phyloP scores from a whole-genome alignment of 92 coral and sea anemone genomes.

The Bergia sp. region DNA sequence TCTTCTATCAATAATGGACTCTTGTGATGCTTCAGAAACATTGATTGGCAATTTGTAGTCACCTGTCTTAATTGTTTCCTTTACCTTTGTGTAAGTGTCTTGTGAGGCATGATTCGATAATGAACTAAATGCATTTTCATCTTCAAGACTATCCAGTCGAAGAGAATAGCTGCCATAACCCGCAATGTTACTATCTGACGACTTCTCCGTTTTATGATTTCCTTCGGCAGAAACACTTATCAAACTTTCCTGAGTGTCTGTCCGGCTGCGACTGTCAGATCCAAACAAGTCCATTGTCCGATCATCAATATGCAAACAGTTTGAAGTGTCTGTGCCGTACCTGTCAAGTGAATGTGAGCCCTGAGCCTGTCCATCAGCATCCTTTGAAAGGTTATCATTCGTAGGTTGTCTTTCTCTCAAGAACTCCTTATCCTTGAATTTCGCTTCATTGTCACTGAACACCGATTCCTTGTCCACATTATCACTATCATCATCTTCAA shows the following conservation, averaged over 20 bases:
- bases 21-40: conserved; percentile 64
- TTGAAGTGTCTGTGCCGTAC: neutral
- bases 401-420: conserved; percentile 16
- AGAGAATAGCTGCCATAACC: conserved; percentile 68
- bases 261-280: conserved; percentile 63
- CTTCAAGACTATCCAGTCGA: conserved; percentile 85
- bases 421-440: neutral
- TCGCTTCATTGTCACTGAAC: conserved; percentile 52
- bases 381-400: conserved; percentile 1
- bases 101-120: neutral
- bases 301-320: conserved; percentile 53
- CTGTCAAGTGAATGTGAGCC: neutral
- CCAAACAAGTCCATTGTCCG: conserved; percentile 82
- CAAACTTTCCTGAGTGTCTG: conserved; percentile 49
- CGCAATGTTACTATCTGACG: conserved; percentile 36
- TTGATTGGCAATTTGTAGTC: conserved; percentile 36
- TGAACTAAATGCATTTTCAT: conserved; percentile 59
- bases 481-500: conserved; percentile 55
- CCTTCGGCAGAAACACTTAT: conserved; percentile 17
- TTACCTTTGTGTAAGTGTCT: conserved; percentile 45
- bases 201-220: conserved; percentile 5
- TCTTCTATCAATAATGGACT: conserved; percentile 58
- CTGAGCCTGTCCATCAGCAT: neutral
- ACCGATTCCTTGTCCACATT: conserved; percentile 57
- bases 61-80: conserved; percentile 29